phyloP scores from a whole-genome alignment of 1,140 invertebrate genomes.

The Conus betulinus region DNA sequence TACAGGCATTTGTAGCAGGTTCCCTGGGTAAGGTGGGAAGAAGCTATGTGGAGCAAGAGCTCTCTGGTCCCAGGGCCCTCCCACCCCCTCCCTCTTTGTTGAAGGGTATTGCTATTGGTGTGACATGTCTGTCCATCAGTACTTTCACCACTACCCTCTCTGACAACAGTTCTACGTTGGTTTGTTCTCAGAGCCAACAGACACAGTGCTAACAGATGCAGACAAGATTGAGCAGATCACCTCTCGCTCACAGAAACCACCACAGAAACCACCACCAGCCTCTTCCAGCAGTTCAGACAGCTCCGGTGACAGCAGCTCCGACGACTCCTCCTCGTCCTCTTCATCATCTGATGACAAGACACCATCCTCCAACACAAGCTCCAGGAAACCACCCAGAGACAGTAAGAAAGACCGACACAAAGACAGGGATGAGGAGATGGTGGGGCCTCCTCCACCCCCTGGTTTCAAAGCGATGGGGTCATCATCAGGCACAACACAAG shows the following conservation, averaged over 20 bases:
- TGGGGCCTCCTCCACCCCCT: slow-evolving; percentile 80
- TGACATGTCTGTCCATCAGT: too few species aligned
- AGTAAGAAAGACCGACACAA: neutral
- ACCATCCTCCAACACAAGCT: neutral
- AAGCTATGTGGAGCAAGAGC: too few species aligned
- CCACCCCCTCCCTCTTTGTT: too few species aligned
- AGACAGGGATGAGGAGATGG: slow-evolving; percentile 75
- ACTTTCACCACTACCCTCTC: neutral
- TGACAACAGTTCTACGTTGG: neutral
- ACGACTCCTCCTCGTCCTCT: neutral
- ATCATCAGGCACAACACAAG: neutral
- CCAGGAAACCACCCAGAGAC: neutral
- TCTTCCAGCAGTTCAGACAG: neutral
- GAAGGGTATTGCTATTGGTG: too few species aligned
- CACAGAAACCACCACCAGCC: slow-evolving; percentile 28
- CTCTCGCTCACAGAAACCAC: neutral
- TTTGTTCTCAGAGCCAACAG: neutral
- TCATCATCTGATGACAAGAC: neutral
- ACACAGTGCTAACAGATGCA: neutral
- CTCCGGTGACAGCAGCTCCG: neutral
- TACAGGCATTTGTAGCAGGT: too few species aligned
- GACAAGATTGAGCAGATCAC: slow-evolving; percentile 1
- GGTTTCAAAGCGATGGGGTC: slow-evolving; percentile 35
- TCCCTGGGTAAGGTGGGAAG: too few species aligned
- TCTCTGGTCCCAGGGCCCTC: too few species aligned